These are phyloP conservation scores for Acrossocheilus wenchowensis DNA, from an alignment of 2,797 vertebrate species.

Conservation along the genomic window DNA sequence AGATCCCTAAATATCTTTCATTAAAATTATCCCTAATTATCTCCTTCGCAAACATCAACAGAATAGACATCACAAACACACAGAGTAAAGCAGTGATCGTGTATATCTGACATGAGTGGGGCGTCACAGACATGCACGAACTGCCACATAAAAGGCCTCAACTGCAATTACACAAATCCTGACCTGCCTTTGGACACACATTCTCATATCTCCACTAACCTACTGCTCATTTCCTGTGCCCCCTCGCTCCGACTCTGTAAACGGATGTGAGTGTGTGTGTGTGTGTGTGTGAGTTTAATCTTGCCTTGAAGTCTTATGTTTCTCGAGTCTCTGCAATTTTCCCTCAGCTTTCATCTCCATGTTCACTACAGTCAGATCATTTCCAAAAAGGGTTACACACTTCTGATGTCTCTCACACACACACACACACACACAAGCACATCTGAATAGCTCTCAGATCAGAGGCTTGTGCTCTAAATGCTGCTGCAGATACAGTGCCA, in stretches of 20 bases:
- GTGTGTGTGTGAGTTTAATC: slow-evolving; percentile 68
- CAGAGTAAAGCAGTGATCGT: slow-evolving; percentile 51
- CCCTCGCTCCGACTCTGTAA: neutral
- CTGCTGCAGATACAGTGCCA: neutral
- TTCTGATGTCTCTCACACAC: slow-evolving; percentile 49
- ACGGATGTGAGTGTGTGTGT: slow-evolving; percentile 52
- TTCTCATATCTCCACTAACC: slow-evolving; percentile 71
- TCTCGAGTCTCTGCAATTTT: slow-evolving; percentile 69
- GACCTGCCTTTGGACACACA: slow-evolving; percentile 69
- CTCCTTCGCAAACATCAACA: neutral
- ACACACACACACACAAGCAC: neutral
- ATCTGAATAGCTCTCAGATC: slow-evolving; percentile 39
- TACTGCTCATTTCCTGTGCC: slow-evolving; percentile 67
- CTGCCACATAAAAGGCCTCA: slow-evolving; percentile 69
- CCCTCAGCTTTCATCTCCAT: slow-evolving; percentile 72
- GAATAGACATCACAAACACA: neutral
- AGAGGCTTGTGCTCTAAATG: slow-evolving; percentile 6
- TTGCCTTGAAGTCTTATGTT: slow-evolving; percentile 70
- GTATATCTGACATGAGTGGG: slow-evolving; percentile 64
- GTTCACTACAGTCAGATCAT: slow-evolving; percentile 59
- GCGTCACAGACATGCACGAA: slow-evolving; percentile 40
- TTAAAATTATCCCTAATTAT: neutral
- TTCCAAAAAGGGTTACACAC: slow-evolving; percentile 63
- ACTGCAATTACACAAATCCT: slow-evolving; percentile 75
- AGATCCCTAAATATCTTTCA: neutral